Evolutionary conservation across 1,140 invertebrate genomes (phyloP).

Genomic region (Rhopalosiphum maidis): DNA sequence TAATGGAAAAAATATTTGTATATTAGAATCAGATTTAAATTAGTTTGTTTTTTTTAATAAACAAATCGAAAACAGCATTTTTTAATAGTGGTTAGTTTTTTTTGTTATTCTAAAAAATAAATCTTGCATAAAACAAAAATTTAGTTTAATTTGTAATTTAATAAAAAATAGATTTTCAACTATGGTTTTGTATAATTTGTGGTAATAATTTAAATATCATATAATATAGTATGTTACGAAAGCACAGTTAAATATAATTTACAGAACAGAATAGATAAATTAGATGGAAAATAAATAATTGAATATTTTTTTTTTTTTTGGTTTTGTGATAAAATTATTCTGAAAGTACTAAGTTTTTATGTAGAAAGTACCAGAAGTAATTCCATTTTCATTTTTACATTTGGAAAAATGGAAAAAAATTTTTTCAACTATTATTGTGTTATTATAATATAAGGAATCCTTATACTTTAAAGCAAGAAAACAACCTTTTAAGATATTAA

Average conservation of each 20-base stretch:
- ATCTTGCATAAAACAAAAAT: neutral
- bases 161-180: neutral
- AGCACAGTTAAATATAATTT: neutral
- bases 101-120: neutral
- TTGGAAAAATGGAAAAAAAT: neutral
- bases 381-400: slow-evolving; percentile 14
- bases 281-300: slow-evolving; percentile 13
- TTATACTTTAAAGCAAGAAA: slow-evolving; percentile 9
- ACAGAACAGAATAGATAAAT: neutral
- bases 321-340: neutral
- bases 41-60: neutral
- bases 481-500: slow-evolving; percentile 30
- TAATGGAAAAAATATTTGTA: neutral
- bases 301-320: neutral
- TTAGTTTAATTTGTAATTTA: neutral
- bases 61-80: neutral
- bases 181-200: neutral
- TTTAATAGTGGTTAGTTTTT: neutral
- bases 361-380: neutral
- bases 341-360: slow-evolving; percentile 13
- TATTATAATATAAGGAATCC: neutral
- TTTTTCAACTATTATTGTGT: neutral
- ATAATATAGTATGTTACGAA: neutral
- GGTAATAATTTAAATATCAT: neutral
- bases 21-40: neutral